Conservation (phyloP, 1,140 invertebrate species). For the Philotrypesis tridentata region DNA sequence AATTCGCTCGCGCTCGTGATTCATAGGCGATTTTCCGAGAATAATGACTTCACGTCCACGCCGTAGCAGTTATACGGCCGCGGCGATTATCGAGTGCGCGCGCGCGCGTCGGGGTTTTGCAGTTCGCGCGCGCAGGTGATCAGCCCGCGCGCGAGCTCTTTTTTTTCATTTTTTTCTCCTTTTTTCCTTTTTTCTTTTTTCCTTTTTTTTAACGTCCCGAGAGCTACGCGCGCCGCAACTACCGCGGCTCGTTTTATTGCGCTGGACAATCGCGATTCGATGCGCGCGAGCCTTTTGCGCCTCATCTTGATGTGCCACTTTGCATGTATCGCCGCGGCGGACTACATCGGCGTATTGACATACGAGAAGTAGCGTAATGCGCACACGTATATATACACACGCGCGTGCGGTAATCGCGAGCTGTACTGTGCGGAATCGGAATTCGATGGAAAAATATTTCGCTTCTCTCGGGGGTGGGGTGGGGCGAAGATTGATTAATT, state of each 20-base stretch:
- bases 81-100: conserved; percentile 35
- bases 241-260: no score
- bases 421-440: no score
- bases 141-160: neutral
- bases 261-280: neutral
- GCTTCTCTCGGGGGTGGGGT: no score
- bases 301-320: no score
- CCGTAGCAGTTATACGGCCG: conserved; percentile 27
- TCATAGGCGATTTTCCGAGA: conserved; percentile 45
- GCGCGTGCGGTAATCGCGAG: no score
- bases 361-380: no score
- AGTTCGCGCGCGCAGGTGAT: neutral
- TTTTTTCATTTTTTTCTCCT: conserved; percentile 1
- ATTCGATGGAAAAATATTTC: no score
- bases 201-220: neutral
- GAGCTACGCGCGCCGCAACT: neutral
- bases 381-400: no score
- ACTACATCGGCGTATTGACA: no score
- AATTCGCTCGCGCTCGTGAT: conserved; percentile 29
- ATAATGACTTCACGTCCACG: conserved; percentile 45
- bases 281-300: no score
- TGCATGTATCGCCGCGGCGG: no score
- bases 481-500: no score
- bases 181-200: conserved; percentile 5
- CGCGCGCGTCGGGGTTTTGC: neutral